phyloP scores from a whole-genome alignment of 2,888 invertebrate genomes.

The Alloscopus bannaensis region DNA sequence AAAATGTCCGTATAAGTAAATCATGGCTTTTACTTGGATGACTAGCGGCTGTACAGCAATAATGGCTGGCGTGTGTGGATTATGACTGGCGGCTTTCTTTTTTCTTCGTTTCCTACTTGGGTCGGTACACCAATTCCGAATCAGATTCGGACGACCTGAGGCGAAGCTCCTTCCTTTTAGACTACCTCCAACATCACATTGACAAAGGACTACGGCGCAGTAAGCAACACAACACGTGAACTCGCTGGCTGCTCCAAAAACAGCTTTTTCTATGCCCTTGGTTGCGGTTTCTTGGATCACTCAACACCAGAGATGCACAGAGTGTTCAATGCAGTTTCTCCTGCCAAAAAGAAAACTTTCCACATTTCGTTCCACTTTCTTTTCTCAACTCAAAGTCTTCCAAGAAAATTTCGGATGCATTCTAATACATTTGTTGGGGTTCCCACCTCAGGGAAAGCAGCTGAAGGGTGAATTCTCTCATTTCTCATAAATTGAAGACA shows the following conservation, averaged over 20 bases:
- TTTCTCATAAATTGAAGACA: no score
- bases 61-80: no score
- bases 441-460: no score
- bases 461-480: no score
- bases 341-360: slow-evolving; percentile 21
- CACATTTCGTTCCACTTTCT: slow-evolving; percentile 37
- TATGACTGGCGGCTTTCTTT: slow-evolving; percentile 16
- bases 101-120: no score
- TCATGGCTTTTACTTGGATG: no score
- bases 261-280: slow-evolving; percentile 29
- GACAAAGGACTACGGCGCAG: slow-evolving; percentile 9
- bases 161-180: no score
- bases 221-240: slow-evolving; percentile 14
- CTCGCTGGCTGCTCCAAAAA: not conserved
- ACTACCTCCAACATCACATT: not conserved
- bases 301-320: slow-evolving; percentile 17
- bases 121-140: no score
- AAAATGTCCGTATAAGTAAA: no score
- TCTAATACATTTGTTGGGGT: slow-evolving; percentile 8
- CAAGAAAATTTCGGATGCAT: slow-evolving; percentile 32
- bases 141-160: not conserved
- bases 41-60: no score
- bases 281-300: slow-evolving; percentile 39
- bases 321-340: not conserved
- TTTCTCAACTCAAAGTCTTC: no score